Evolutionary conservation across 2,888 invertebrate genomes (phyloP).

Genomic region (Chrysodeixis includens): DNA sequence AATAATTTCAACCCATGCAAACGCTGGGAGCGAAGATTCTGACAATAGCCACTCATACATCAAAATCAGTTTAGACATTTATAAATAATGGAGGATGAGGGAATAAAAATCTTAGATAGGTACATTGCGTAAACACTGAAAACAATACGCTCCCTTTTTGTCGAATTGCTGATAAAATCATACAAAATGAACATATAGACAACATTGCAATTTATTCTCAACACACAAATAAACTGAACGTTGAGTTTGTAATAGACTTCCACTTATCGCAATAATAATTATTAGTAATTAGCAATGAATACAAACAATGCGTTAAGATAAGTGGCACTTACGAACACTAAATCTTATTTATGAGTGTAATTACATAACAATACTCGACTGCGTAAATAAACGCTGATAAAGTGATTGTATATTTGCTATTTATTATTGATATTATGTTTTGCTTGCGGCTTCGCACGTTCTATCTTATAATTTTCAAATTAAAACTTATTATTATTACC

Average conservation of each 20-base stretch:
- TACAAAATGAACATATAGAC: neutral
- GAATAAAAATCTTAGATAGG: too few species aligned
- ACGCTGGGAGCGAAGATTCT: too few species aligned
- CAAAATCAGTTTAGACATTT: neutral
- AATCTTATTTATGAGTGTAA: neutral
- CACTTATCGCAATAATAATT: constrained; percentile 24
- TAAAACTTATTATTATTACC: too few species aligned
- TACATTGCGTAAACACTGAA: too few species aligned
- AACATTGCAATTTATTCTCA: too few species aligned
- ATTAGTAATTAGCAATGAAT: constrained; percentile 15
- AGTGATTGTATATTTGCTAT: neutral
- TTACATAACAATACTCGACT: constrained; percentile 11
- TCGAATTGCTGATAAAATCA: too few species aligned
- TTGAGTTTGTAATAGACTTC: neutral
- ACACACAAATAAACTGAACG: too few species aligned
- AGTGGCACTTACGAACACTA: constrained; percentile 26
- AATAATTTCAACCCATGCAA: too few species aligned
- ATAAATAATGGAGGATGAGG: too few species aligned
- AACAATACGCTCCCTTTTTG: too few species aligned
- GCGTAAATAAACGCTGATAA: constrained; percentile 19
- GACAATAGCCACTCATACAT: too few species aligned
- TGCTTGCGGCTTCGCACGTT: neutral
- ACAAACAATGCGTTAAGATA: constrained; percentile 38
- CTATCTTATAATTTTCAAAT: too few species aligned
- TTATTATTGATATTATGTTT: neutral